phyloP scores from a whole-genome alignment of 2,797 vertebrate species.

The Loriculus beryllinus region DNA sequence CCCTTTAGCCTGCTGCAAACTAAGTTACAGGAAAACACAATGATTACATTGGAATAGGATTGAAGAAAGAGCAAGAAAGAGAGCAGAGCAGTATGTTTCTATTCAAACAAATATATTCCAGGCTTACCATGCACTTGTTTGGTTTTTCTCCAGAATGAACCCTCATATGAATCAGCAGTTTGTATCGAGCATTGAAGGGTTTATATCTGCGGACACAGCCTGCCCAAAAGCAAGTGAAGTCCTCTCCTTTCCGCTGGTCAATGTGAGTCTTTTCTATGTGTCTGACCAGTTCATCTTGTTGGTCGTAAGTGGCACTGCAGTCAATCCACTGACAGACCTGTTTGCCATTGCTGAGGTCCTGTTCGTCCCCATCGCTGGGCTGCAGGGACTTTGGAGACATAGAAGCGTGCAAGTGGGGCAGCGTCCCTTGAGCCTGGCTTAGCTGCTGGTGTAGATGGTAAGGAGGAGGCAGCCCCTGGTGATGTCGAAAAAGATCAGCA shows the following conservation, averaged over 20 bases:
- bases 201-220: constrained; percentile 96
- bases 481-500: constrained; percentile 83
- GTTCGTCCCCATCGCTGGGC: constrained; percentile 76
- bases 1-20: constrained; percentile 11
- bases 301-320: constrained; percentile 92
- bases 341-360: constrained; percentile 74
- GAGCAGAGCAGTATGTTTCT: constrained; percentile 17
- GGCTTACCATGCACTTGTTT: constrained; percentile 99
- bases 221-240: constrained; percentile 99
- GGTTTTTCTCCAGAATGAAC: constrained; percentile 99
- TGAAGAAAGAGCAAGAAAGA: not conserved
- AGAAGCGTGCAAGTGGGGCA: constrained; percentile 78
- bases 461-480: constrained; percentile 89
- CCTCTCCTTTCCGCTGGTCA: constrained; percentile 97
- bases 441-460: constrained; percentile 89
- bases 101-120: constrained; percentile 62
- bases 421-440: constrained; percentile 71
- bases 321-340: constrained; percentile 98
- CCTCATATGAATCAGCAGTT: constrained; percentile 99
- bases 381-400: constrained; percentile 77
- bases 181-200: constrained; percentile 99
- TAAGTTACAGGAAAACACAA: constrained; percentile 50
- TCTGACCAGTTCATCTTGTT: constrained; percentile 98
- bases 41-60: constrained; percentile 20
- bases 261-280: constrained; percentile 99